Evolutionary conservation across 1,140 invertebrate species (phyloP).

Genomic region (Drosophila virilis): DNA sequence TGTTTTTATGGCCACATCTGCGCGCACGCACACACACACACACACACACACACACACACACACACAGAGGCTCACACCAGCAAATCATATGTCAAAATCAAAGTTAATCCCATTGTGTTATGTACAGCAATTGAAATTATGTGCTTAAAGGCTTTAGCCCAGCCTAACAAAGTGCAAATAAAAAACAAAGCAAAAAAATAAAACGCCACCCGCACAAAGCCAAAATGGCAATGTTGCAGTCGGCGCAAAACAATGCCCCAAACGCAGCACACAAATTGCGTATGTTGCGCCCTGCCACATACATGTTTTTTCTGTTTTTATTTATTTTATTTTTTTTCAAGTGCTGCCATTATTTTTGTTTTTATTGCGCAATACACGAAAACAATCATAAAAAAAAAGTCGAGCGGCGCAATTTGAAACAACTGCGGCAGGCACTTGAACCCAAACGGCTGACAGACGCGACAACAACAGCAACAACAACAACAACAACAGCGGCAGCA

Average conservation of each 20-base stretch:
- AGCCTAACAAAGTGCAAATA: constrained; percentile 70
- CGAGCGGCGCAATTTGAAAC: constrained; percentile 68
- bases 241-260: constrained; percentile 46
- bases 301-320: constrained; percentile 25
- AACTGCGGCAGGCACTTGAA: constrained; percentile 74
- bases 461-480: constrained; percentile 27
- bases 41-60: constrained; percentile 9
- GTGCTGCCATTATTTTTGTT: constrained; percentile 76
- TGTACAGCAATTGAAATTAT: constrained; percentile 80
- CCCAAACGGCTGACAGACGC: constrained; percentile 64
- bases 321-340: constrained; percentile 37
- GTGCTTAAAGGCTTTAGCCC: constrained; percentile 73
- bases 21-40: constrained; percentile 1
- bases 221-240: constrained; percentile 52
- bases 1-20: constrained; percentile 19
- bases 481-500: constrained; percentile 2
- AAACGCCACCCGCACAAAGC: constrained; percentile 39
- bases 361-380: constrained; percentile 74
- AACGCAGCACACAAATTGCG: constrained; percentile 76
- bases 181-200: constrained; percentile 43
- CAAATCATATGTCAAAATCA: constrained; percentile 78
- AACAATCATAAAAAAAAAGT: constrained; percentile 70
- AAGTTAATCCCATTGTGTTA: constrained; percentile 80
- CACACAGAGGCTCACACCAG: constrained; percentile 13
- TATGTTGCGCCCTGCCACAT: constrained; percentile 42